Conservation (phyloP, 2,797 vertebrate genomes). For the Adrianichthys oophorus region DNA sequence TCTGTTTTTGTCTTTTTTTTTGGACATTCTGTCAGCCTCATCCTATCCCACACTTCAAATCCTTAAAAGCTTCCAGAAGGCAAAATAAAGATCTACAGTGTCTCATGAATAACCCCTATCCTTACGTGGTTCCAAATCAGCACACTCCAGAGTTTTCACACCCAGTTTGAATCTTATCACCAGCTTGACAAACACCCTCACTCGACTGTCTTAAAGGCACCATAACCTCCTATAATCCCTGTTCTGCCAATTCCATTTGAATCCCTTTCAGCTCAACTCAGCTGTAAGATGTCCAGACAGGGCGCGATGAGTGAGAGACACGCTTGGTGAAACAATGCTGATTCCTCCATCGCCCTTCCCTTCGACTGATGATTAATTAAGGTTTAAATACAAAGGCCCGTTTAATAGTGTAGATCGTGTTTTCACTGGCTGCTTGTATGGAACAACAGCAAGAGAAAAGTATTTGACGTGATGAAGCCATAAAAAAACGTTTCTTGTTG, state of each 20-base stretch:
- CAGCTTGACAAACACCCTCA: slow-evolving; percentile 45
- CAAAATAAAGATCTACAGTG: slow-evolving; percentile 44
- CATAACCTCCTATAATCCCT: slow-evolving; percentile 18
- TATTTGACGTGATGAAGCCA: slow-evolving; percentile 14
- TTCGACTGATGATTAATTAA: slow-evolving; percentile 55
- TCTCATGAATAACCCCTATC: slow-evolving; percentile 47
- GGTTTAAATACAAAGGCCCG: slow-evolving; percentile 31
- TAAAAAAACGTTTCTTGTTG: slow-evolving; percentile 9
- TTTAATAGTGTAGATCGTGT: slow-evolving; percentile 46
- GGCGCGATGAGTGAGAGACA: slow-evolving; percentile 58
- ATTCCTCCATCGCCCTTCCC: slow-evolving; percentile 32
- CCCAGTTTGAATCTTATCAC: slow-evolving; percentile 57
- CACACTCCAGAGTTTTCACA: slow-evolving; percentile 54
- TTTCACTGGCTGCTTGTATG: slow-evolving; percentile 59
- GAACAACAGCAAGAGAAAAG: slow-evolving; percentile 29
- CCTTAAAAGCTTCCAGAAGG: slow-evolving; percentile 25
- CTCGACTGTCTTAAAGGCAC: slow-evolving; percentile 26
- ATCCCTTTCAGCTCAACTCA: slow-evolving; percentile 52
- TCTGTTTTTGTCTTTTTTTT: neutral
- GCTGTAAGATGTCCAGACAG: slow-evolving; percentile 52
- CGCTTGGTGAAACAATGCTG: slow-evolving; percentile 34
- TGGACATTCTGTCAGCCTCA: neutral
- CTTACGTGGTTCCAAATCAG: slow-evolving; percentile 31
- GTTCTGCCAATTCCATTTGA: slow-evolving; percentile 49
- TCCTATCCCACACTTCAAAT: neutral